Base-by-base conservation (phyloP, 2,797 vertebrate species). In the Lates japonicus region DNA sequence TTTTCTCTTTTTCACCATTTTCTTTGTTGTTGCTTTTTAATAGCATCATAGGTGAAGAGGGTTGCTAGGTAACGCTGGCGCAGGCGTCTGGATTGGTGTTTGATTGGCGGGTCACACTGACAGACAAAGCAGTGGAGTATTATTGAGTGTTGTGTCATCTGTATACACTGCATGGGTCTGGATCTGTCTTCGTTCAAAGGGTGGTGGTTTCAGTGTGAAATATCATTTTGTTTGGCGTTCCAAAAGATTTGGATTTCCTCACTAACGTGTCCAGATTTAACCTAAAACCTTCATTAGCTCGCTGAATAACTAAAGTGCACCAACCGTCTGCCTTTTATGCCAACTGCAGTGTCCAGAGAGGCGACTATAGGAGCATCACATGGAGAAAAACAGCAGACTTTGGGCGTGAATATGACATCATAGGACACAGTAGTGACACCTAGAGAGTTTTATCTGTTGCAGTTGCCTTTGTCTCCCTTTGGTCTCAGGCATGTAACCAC, bases 31-130 rank as follows among this genome's bases (percentile, higher is more conserved):
- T 90, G 88, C 93, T n/a, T 94, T 96, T 95, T 94, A 93, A 94
- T 95, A 95, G 94, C 95, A 91, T 94, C 91, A 93, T 91, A 90
- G 93, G 89, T 91, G 92, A 91, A 77, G 86, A 84, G 71, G 87
- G 95, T 96, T 96, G 95, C 95, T 95, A 95, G 91, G 96, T 74
- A 96, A 96, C 95, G 91, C 92, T 89, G n/a, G n/a, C n/a, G n/a
- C n/a, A n/a, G 88, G 95, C 94, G 91, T 95, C 95, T 94, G 82
- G 87, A 89, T 87, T 67, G 78, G 84, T 84, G 88, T 90, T 88
- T 91, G 91, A 95, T 93, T 91, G 92, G 90, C 70, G 79, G n/a
- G 79, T 81, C 90, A 88, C 74, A 85, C 66, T 74, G 85, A 89
- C 88, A 93, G 84, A 86, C 85, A 71, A 71, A 90, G 86, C 78